A percentile compares a stretch with the other conserved stretches of the same genome.
Evolutionary conservation across 2,797 vertebrate species (phyloP).

Genomic region (Artibeus lituratus): DNA sequence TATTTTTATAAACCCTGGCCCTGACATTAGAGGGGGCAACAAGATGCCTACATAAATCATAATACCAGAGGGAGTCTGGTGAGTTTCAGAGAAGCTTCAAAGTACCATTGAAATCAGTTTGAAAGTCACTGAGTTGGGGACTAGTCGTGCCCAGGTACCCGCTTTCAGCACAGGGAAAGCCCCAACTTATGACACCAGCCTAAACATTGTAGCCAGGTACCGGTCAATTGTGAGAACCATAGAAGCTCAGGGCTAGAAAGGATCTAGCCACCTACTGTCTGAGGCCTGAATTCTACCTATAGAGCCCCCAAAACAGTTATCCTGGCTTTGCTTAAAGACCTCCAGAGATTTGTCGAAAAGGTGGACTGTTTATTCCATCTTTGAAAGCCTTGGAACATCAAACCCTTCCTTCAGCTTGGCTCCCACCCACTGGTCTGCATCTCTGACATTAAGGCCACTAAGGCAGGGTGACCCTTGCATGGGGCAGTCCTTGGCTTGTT

Average conservation of each 20-base stretch:
- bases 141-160: neutral
- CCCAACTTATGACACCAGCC: neutral
- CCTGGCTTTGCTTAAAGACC: neutral
- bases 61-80: neutral
- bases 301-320: neutral
- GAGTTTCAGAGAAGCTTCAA: neutral
- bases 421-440: no score
- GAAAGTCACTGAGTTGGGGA: neutral
- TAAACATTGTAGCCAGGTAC: neutral
- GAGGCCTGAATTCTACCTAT: neutral
- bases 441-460: neutral
- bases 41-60: neutral
- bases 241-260: neutral
- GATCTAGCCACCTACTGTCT: neutral
- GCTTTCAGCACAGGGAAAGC: neutral
- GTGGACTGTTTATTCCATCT: neutral
- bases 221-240: neutral
- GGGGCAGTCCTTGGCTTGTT: neutral
- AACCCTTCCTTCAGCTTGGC: neutral
- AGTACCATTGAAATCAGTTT: neutral
- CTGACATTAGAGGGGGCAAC: neutral
- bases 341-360: neutral
- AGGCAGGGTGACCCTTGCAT: neutral
- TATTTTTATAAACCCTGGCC: neutral
- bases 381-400: neutral